Percentiles rank a stretch among this genome's conserved stretches.
Evolutionary conservation across 2,888 invertebrate genomes (phyloP).

Genomic region (Ectobius pallidus): DNA sequence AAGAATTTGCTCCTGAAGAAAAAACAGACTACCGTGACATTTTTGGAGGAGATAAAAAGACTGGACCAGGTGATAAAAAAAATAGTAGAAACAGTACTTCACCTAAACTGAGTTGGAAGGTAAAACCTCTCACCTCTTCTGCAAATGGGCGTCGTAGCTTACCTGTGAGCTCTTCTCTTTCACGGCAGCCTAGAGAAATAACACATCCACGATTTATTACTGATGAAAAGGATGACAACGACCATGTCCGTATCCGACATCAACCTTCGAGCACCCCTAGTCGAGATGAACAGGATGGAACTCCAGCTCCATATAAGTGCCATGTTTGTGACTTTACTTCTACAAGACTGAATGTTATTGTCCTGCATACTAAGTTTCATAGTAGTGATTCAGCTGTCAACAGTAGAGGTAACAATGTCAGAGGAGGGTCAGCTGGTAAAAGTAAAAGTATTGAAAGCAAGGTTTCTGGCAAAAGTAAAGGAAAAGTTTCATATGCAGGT

Average conservation of each 20-base stretch:
- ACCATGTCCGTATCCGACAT: conserved; percentile 69
- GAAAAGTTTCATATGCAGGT: neutral
- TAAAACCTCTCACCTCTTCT: neutral
- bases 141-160: conserved; percentile 33
- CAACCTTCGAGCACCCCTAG: conserved; percentile 53
- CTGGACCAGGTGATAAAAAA: conserved; percentile 39
- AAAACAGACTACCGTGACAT: conserved; percentile 60
- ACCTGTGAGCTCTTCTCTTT: conserved; percentile 23
- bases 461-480: neutral
- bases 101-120: neutral
- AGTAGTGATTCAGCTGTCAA: conserved; percentile 53
- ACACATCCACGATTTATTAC: conserved; percentile 59
- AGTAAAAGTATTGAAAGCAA: conserved; percentile 3
- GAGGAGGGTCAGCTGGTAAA: conserved; percentile 35
- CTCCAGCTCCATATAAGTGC: conserved; percentile 59
- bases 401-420: conserved; percentile 46
- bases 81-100: neutral
- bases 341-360: conserved; percentile 72
- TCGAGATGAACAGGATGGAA: neutral
- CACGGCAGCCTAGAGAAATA: conserved; percentile 50
- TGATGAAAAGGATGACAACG: conserved; percentile 50
- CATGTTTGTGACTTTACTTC: conserved; percentile 70
- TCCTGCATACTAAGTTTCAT: conserved; percentile 75
- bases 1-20: conserved; percentile 61
- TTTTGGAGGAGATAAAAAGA: conserved; percentile 58